These are phyloP conservation scores for Poecilia picta DNA, from an alignment of 2,797 vertebrate species.

Conservation along the genomic window DNA sequence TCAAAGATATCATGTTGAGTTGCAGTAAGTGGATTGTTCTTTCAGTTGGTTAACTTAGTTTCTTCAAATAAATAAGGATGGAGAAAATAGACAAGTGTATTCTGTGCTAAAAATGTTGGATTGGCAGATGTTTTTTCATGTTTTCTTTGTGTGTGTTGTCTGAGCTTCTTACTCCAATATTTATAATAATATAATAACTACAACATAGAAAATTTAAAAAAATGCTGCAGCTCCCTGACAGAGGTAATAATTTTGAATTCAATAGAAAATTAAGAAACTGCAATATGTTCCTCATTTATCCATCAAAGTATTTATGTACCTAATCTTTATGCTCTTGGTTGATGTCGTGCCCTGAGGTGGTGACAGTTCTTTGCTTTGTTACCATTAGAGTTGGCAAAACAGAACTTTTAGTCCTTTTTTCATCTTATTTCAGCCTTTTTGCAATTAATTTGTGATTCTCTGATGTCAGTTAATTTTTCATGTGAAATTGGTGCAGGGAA, in stretches of 20 bases:
- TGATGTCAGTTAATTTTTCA: neutral
- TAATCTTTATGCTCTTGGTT: neutral
- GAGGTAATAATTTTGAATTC: neutral
- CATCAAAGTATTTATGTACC: neutral
- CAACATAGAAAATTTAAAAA: neutral
- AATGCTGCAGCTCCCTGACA: neutral
- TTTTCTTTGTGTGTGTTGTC: neutral
- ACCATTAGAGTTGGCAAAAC: neutral
- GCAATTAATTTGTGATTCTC: neutral
- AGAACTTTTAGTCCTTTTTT: neutral
- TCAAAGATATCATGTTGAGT: neutral
- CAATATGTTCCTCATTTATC: neutral
- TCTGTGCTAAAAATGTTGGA: neutral
- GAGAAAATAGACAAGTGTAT: neutral
- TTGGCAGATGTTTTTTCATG: neutral
- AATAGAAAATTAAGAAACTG: neutral
- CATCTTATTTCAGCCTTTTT: neutral
- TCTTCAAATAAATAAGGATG: neutral
- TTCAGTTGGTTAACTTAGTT: conserved; percentile 1
- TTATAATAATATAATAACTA: neutral
- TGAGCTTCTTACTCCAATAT: neutral
- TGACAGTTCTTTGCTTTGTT: neutral
- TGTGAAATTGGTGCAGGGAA: neutral
- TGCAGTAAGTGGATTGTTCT: neutral
- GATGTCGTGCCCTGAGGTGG: neutral